Evolutionary conservation across 1,140 invertebrate species (phyloP).

Genomic region (Acyrthosiphon pisum): DNA sequence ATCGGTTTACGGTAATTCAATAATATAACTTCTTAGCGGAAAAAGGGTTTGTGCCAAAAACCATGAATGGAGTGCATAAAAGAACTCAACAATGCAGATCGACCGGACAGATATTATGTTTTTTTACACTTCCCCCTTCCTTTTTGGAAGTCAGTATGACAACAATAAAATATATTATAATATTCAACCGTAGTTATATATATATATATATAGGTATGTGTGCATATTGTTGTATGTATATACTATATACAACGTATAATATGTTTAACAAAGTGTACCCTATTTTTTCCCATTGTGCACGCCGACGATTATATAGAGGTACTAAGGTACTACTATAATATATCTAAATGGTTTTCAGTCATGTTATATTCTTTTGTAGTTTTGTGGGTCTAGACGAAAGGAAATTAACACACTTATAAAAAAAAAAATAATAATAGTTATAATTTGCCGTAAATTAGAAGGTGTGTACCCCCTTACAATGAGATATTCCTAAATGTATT

Average conservation of each 20-base stretch:
- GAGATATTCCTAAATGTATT: background rate
- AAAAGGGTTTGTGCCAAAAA: constrained; percentile 51
- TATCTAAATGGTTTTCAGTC: background rate
- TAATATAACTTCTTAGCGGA: constrained; percentile 51
- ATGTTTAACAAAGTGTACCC: background rate
- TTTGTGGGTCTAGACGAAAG: background rate
- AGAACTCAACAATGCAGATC: constrained; percentile 48
- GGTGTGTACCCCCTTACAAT: background rate
- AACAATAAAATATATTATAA: constrained; percentile 42
- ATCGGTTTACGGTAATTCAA: constrained; percentile 56
- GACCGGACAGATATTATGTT: constrained; percentile 44
- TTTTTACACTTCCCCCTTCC: constrained; percentile 37
- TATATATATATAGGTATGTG: background rate
- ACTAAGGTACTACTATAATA: background rate
- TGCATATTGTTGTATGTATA: background rate
- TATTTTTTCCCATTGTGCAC: constrained; percentile 33
- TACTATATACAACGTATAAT: background rate
- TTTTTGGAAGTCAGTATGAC: constrained; percentile 24
- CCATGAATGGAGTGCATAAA: constrained; percentile 47
- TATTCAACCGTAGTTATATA: background rate
- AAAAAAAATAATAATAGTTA: constrained; percentile 16
- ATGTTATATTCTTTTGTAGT: background rate
- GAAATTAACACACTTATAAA: constrained; percentile 28
- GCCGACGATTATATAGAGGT: constrained; percentile 30
- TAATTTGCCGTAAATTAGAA: background rate